Evolutionary conservation across 1,140 invertebrate genomes (phyloP).

Genomic region (Aphelenchoides avenae): DNA sequence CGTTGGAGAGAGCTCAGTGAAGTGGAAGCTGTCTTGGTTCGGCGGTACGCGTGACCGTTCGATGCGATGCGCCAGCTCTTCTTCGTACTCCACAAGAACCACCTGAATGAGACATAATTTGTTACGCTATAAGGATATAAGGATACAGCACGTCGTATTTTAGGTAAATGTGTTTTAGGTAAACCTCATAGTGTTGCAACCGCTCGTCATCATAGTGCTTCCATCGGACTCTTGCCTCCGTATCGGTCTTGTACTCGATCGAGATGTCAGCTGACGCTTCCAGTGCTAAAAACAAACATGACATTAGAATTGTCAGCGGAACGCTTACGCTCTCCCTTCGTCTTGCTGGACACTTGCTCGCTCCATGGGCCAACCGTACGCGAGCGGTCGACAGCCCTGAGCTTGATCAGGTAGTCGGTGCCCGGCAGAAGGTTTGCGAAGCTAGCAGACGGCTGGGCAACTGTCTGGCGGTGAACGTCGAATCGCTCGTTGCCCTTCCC

Average conservation of each 20-base stretch:
- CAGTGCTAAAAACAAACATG: constrained; percentile 38
- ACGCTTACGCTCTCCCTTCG: constrained; percentile 52
- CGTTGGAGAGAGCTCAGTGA: constrained; percentile 45
- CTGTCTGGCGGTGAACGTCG: constrained; percentile 57
- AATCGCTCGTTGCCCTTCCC: constrained; percentile 45
- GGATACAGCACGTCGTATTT: neutral
- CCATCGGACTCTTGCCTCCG: constrained; percentile 51
- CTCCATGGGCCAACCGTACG: constrained; percentile 53
- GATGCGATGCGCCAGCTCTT: constrained; percentile 31
- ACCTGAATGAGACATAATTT: constrained; percentile 19
- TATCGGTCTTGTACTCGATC: constrained; percentile 47
- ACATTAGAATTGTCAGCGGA: constrained; percentile 21
- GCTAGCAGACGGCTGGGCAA: constrained; percentile 55
- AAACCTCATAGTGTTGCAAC: constrained; percentile 56
- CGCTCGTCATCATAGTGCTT: constrained; percentile 46
- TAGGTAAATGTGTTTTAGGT: neutral
- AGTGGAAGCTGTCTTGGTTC: constrained; percentile 32
- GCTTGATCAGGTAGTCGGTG: constrained; percentile 49
- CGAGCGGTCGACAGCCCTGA: constrained; percentile 53
- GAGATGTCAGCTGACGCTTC: constrained; percentile 39
- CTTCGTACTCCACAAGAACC: constrained; percentile 35
- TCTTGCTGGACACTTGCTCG: constrained; percentile 44
- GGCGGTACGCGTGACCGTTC: constrained; percentile 48
- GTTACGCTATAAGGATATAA: constrained; percentile 5
- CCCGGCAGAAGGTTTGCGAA: constrained; percentile 57